A percentile compares a stretch with the other conserved stretches of the same genome.
phyloP scores from a whole-genome alignment of 2,797 vertebrate genomes.

The Chanos chanos region DNA sequence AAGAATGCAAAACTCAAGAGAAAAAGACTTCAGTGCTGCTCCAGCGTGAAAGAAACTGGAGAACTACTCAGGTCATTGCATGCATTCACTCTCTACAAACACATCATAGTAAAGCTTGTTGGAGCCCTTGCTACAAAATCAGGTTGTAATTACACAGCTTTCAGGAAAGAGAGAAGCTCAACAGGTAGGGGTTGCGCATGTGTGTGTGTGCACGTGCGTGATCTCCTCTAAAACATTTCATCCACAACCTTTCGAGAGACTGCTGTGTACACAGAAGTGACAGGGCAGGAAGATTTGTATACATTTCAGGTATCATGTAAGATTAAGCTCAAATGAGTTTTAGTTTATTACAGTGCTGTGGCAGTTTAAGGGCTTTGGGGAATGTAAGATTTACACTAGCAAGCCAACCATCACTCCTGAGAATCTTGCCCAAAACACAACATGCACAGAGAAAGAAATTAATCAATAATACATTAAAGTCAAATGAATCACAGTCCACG shows the following conservation, averaged over 20 bases:
- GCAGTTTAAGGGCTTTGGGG: neutral
- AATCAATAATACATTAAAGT: slow-evolving; percentile 36
- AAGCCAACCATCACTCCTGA: slow-evolving; percentile 31
- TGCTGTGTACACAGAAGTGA: slow-evolving; percentile 16
- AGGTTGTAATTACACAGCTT: too few species aligned
- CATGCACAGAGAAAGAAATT: slow-evolving; percentile 22
- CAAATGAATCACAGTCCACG: slow-evolving; percentile 15
- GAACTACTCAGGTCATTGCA: too few species aligned
- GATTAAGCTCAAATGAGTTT: slow-evolving; percentile 13
- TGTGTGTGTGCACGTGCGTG: neutral
- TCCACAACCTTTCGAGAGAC: neutral
- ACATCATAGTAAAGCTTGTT: too few species aligned
- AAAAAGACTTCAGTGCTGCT: too few species aligned
- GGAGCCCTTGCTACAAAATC: too few species aligned
- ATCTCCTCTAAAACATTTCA: neutral
- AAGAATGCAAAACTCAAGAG: too few species aligned
- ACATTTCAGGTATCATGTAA: slow-evolving; percentile 6
- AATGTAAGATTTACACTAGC: slow-evolving; percentile 33
- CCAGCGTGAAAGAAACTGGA: too few species aligned
- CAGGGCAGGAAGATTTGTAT: slow-evolving; percentile 7
- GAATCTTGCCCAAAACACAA: neutral
- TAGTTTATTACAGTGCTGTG: slow-evolving; percentile 5
- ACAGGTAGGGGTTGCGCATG: slow-evolving; percentile 20
- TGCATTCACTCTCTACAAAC: too few species aligned
- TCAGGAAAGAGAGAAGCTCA: slow-evolving; percentile 9